Base-by-base conservation (phyloP, 2,888 invertebrate species). In the Ormyrus rosae region DNA sequence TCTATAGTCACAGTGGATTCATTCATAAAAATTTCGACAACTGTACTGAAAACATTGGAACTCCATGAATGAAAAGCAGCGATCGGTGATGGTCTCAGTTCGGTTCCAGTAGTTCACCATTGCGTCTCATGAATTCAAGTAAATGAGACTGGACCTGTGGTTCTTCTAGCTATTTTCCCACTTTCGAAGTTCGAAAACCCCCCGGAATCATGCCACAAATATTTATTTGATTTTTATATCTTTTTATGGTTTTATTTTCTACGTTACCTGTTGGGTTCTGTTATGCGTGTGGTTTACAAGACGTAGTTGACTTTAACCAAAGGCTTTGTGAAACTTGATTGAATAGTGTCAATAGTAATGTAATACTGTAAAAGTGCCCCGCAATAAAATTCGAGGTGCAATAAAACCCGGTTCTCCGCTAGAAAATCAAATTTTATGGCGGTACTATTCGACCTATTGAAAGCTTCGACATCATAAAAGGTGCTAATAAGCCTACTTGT, bases 41-140 rank as follows among this genome's bases (percentile, higher is more conserved):
- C 55, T 83, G 82, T 83, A 84, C 83, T 34, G 34, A 34, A 34
- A 34, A 34, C 3, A 34, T 34, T 2, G 0, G 34, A 34, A 34
- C 2, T 3, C 34, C 34, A 34, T 34, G 34, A 34, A 34, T 34
- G 34, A 34, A 2, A 83, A 7, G n/a, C 48, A 11, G 34, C 2
- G n/a, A 81, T 81, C 82, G 84, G 84, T 85, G 85, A 85, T 86
- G 83, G 85, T 87, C 85, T 88, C 86, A 85, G 86, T 84, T 84
- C 85, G 80, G 85, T 84, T 83, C 82, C 84, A 83, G 83, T 84
- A 84, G 72, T 64, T 77, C 78, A 48, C 67, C n/a, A 56, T n/a
- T 61, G 34, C 55, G 19, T 45, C 55, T 60, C 67, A 70, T 69
- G 56, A 64, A 70, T 65, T 67, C 75, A 80, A 80, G 80, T 75